Evolutionary conservation across 2,113 vertebrate genomes (phyloP), one percentile per base, ranked within the genome.

Genomic region (Pituophis catenifer): DNA sequence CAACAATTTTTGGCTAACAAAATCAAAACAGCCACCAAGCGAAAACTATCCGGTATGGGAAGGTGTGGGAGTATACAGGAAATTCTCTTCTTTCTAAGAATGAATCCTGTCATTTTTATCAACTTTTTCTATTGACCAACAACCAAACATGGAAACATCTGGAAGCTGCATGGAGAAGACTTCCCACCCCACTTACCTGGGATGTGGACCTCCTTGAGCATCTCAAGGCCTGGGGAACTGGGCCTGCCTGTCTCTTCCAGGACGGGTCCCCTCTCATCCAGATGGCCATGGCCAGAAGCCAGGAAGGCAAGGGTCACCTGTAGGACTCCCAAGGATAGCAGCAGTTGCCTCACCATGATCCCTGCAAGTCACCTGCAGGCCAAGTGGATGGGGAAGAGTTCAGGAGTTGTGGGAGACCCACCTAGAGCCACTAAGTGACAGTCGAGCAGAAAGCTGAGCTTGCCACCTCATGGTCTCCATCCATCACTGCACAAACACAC

Each of bases 251-350:
- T 13, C 50, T 96, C 96, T 57, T 95, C 94, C 88, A 95, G 86
- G n/a, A 85, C 75, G 0, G 87, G 1, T 0, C 93, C 92, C 10
- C 65, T 92, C 92, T 95, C 96, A 65, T 96, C 96, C 93, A 95
- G 59, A 24, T 95, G 96, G 2, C 89, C 12, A 0, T 58, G 95
- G 94, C 94, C 50, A 23, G 97, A 29, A 0, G 92, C 91, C 21
- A 97, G 95, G 24, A 93, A 86, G 5, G 92, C 90, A 57, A 97
- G 97, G 88, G 97, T 88, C 5, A 96, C 96, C 93, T 97, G 96
- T 95, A 98, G 94, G 95, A 98, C 91, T 88, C 94, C 97, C 0
- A 96, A 97, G 93, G 97, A 97, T 94, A 98, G 96, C 96, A 98
- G 93, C 92, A 97, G 70, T 91, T 93, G 23, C 0, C 95, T 96